Evolutionary conservation across 2,888 invertebrate genomes (phyloP).

Genomic region (Parthenolecanium corni): DNA sequence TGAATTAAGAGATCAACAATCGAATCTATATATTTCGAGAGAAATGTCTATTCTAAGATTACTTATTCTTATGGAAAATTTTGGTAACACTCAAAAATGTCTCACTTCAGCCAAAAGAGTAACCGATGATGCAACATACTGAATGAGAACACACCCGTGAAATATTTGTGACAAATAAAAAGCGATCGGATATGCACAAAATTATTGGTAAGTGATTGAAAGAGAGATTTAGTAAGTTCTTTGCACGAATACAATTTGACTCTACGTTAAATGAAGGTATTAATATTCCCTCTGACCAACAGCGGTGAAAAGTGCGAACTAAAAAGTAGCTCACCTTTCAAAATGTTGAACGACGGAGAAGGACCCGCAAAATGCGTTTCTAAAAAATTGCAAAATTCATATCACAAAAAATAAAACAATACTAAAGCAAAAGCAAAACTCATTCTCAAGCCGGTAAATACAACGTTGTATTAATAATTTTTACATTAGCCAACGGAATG

Average conservation of each 20-base stretch:
- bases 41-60: too few species aligned
- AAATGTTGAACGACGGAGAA: conserved; percentile 74
- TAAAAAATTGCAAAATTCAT: conserved; percentile 49
- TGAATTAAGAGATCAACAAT: too few species aligned
- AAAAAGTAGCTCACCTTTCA: conserved; percentile 54
- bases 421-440: conserved; percentile 28
- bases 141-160: too few species aligned
- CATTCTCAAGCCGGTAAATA: conserved; percentile 25
- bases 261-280: conserved; percentile 11
- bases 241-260: neutral
- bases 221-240: neutral
- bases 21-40: too few species aligned
- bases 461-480: conserved; percentile 4
- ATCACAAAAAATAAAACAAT: conserved; percentile 42
- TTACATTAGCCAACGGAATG: neutral
- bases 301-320: conserved; percentile 18
- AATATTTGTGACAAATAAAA: conserved; percentile 13
- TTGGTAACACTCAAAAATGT: too few species aligned
- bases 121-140: too few species aligned
- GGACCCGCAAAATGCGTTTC: conserved; percentile 67
- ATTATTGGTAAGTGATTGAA: conserved; percentile 24
- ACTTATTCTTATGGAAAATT: too few species aligned
- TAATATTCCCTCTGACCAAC: conserved; percentile 21
- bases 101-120: too few species aligned
- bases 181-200: conserved; percentile 22